phyloP scores from a whole-genome alignment of 2,888 invertebrate genomes.

The Tricholauxania praeusta region DNA sequence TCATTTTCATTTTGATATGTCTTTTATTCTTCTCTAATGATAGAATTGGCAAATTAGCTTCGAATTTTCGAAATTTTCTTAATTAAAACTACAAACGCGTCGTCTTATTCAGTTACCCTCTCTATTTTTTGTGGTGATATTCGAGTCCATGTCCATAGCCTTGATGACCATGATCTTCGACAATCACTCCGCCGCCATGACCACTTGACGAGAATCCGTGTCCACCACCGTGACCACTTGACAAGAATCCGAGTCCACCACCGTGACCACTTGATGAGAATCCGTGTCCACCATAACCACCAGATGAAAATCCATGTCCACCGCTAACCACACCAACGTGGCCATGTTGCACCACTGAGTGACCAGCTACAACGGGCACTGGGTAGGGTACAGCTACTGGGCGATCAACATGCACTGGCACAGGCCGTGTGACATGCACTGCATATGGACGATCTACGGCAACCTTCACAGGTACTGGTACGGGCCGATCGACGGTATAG shows the following conservation, averaged over 20 bases:
- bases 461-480: slow-evolving; percentile 76
- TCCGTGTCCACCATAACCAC: slow-evolving; percentile 29
- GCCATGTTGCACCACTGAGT: slow-evolving; percentile 62
- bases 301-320: slow-evolving; percentile 36
- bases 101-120: not conserved
- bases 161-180: slow-evolving; percentile 53
- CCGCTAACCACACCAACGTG: slow-evolving; percentile 45
- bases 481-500: slow-evolving; percentile 73
- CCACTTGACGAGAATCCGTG: slow-evolving; percentile 51
- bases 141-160: slow-evolving; percentile 44
- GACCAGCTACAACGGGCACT: slow-evolving; percentile 68
- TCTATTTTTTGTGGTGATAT: slow-evolving; percentile 51
- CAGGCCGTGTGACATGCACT: slow-evolving; percentile 72
- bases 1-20: slow-evolving; percentile 9
- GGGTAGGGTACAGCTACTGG: slow-evolving; percentile 69
- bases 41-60: slow-evolving; percentile 23
- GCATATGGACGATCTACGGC: slow-evolving; percentile 77
- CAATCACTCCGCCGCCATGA: slow-evolving; percentile 54
- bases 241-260: slow-evolving; percentile 39
- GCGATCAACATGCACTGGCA: slow-evolving; percentile 52
- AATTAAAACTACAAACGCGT: slow-evolving; percentile 22
- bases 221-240: slow-evolving; percentile 42
- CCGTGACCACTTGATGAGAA: slow-evolving; percentile 35
- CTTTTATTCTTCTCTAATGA: slow-evolving; percentile 16
- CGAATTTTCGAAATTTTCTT: slow-evolving; percentile 14